Percentiles rank a stretch among this genome's conserved stretches.
Evolutionary conservation across 92 coral and sea anemone genomes (phyloP).

Genomic region (Nematostella vectensis): DNA sequence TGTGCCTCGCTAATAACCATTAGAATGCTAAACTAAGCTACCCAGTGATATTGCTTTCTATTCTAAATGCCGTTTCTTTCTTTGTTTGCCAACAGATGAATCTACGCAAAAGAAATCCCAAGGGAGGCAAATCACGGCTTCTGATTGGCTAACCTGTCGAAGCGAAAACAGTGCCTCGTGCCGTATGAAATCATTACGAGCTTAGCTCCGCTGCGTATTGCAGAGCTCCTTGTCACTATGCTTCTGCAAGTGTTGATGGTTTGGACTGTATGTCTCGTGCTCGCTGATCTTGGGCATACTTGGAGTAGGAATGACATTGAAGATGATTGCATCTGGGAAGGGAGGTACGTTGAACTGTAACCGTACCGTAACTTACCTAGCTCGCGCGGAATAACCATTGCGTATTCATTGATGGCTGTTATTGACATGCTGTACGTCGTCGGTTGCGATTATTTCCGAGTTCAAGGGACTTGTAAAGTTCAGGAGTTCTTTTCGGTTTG

Average conservation of each 20-base stretch:
- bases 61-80: background rate
- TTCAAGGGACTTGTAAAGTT: no score
- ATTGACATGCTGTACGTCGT: no score
- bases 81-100: conserved; percentile 4
- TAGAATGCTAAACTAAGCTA: background rate
- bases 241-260: background rate
- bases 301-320: conserved; percentile 14
- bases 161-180: conserved; percentile 11
- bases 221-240: no score
- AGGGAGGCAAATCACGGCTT: conserved; percentile 7
- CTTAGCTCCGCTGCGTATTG: conserved; percentile 1
- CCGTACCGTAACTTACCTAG: no score
- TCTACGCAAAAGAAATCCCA: conserved; percentile 6
- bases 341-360: conserved; percentile 27
- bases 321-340: conserved; percentile 38
- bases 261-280: background rate
- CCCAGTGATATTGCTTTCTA: background rate
- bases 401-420: no score
- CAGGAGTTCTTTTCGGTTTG: no score
- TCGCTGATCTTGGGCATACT: background rate
- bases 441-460: no score
- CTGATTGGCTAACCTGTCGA: conserved; percentile 18
- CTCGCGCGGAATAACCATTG: no score
- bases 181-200: conserved; percentile 2
- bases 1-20: no score